These are phyloP conservation scores for Ciconia boyciana DNA, from an alignment of 2,113 vertebrate species.

Conservation along the genomic window DNA sequence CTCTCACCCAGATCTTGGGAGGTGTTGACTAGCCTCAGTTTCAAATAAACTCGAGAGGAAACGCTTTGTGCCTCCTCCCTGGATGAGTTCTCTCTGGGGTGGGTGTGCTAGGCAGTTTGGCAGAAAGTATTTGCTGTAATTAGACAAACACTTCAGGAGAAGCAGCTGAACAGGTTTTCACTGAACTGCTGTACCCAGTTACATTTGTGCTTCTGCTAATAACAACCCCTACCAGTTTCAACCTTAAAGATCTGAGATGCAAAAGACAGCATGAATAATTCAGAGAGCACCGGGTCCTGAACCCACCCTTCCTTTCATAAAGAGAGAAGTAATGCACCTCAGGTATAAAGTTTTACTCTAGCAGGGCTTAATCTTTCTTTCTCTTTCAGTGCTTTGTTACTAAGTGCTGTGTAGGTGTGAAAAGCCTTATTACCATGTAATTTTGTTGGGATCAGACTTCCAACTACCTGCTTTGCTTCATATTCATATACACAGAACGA, in stretches of 20 bases:
- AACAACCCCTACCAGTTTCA: constrained; percentile 10
- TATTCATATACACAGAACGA: constrained; percentile 67
- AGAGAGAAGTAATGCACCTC: constrained; percentile 56
- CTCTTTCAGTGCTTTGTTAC: constrained; percentile 57
- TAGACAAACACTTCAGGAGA: constrained; percentile 37
- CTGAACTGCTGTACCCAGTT: background rate
- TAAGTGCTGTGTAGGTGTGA: constrained; percentile 76
- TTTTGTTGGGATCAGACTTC: constrained; percentile 74
- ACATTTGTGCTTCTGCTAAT: constrained; percentile 8
- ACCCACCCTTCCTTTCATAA: constrained; percentile 57
- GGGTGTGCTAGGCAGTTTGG: background rate
- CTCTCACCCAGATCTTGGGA: background rate
- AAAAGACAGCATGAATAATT: constrained; percentile 72
- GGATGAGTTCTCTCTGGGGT: background rate
- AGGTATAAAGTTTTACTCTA: constrained; percentile 68
- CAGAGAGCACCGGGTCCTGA: constrained; percentile 56
- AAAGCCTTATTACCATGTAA: constrained; percentile 75
- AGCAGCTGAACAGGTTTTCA: background rate
- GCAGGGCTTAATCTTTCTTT: constrained; percentile 57
- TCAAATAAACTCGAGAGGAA: background rate
- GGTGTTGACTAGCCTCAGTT: background rate
- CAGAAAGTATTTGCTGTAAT: constrained; percentile 48
- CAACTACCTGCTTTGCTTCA: constrained; percentile 73
- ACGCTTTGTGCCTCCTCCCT: background rate
- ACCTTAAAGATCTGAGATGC: constrained; percentile 28